Conservation (phyloP, 2,888 invertebrate genomes). For the Cantharis lateralis region DNA sequence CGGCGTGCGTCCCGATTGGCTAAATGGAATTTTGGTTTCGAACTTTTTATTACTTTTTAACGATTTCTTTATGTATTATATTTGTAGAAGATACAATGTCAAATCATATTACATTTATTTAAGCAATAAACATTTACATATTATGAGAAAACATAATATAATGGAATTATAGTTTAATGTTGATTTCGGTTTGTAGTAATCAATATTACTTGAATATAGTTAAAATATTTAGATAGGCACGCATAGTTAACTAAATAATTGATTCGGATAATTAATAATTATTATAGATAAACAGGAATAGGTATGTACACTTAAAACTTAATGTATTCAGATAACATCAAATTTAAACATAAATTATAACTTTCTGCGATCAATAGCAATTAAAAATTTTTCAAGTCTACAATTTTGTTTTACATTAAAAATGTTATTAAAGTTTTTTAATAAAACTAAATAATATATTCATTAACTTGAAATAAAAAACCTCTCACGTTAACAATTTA, state of each 20-base stretch:
- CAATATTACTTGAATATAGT: neutral
- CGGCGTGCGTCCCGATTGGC: too few relatives aligned
- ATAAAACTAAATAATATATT: neutral
- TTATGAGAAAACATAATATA: neutral
- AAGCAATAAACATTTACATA: too few relatives aligned
- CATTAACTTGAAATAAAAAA: neutral
- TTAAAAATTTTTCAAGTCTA: neutral
- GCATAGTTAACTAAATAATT: neutral
- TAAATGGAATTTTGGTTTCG: too few relatives aligned
- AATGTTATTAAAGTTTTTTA: neutral
- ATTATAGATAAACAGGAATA: neutral
- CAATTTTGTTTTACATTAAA: too few relatives aligned
- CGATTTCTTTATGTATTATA: too few relatives aligned
- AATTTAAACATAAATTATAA: neutral
- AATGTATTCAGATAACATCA: neutral
- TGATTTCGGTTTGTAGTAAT: neutral
- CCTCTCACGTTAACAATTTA: neutral
- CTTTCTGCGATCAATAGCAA: neutral
- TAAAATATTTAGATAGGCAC: neutral
- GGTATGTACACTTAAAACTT: neutral
- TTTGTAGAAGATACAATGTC: too few relatives aligned
- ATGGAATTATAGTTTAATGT: neutral
- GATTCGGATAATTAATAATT: neutral
- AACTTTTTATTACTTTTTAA: too few relatives aligned
- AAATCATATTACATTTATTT: too few relatives aligned